A percentile compares a stretch with the other conserved stretches of the same genome.
Evolutionary conservation across 2,888 invertebrate genomes (phyloP).

Genomic region (Phoronis australis): DNA sequence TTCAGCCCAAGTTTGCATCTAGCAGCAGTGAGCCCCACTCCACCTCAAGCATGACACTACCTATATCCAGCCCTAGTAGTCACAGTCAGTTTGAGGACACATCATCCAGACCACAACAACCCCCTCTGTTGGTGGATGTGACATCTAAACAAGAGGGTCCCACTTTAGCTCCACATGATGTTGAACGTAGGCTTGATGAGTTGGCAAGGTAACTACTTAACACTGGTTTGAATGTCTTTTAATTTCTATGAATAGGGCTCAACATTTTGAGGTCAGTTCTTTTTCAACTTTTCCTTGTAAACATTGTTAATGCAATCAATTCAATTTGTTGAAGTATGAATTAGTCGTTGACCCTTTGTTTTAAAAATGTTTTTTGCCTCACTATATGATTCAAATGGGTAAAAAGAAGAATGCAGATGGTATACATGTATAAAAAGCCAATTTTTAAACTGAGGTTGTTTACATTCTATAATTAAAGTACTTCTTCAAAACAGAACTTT

Average conservation of each 20-base stretch:
- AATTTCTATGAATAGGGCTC: background rate
- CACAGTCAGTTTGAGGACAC: conserved; percentile 44
- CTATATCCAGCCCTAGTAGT: conserved; percentile 45
- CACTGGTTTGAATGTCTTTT: background rate
- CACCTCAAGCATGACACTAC: conserved; percentile 45
- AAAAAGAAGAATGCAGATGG: too few species aligned
- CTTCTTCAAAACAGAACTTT: too few species aligned
- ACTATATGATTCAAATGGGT: too few species aligned
- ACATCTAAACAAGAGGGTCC: conserved; percentile 5
- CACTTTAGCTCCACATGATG: conserved; percentile 4
- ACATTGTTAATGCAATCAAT: too few species aligned
- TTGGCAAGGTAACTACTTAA: conserved; percentile 32
- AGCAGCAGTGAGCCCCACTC: conserved; percentile 42
- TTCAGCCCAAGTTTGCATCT: conserved; percentile 25
- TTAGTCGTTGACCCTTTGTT: background rate
- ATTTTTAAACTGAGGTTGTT: too few species aligned
- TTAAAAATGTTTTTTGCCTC: background rate
- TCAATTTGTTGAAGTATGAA: background rate
- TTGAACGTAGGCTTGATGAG: conserved; percentile 41
- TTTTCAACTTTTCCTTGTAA: too few species aligned
- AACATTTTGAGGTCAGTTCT: too few species aligned
- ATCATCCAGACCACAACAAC: conserved; percentile 11
- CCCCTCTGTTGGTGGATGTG: conserved; percentile 10
- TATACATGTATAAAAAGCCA: too few species aligned
- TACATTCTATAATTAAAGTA: too few species aligned